Base-by-base conservation (phyloP, 2,797 vertebrate species). In the Sphaeramia orbicularis region DNA sequence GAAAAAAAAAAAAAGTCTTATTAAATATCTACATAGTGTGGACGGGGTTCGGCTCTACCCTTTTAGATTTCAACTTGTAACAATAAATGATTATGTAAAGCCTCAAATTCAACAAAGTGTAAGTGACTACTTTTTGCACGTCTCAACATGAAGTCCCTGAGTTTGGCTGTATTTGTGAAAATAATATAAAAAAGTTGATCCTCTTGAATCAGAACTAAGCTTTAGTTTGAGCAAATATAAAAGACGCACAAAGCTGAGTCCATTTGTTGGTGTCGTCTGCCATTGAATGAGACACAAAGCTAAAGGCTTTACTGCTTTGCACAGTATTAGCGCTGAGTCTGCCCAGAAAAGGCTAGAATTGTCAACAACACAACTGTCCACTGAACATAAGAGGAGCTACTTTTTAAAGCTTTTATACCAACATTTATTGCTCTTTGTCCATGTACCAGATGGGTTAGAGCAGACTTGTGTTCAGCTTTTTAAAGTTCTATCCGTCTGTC, bases 321-420 rank as follows among this genome's bases (percentile, higher is more conserved):
- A 59, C 4, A 35, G 8, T 51, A 27, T 71, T 61, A 51, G 13
- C 40, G 42, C 30, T 1, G 2, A 35, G 63, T 70, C 24, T 50
- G 10, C 15, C 37, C 38, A 16, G 16, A 38, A 43, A 44, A 54
- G 0, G n/a, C 36, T 6, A 24, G 8, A 41, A 13, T 71, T 69
- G 41, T 35, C 24, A 53, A 61, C 24, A 45, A 63, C 24, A 36
- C 49, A 69, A 15, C 47, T 56, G 41, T 41, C 18, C 56, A 38
- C 44, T 52, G 50, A 48, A 67, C 51, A 41, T 51, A 38, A 67
- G 72, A 50, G n/a, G 1, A 6, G 7, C 48, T 50, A 7, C 1
- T 40, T 54, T 71, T 55, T 18, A 56, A 65, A 74, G 40, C 14
- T 44, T 19, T 42, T 59, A 52, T 55, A 11, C 13, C 52, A 68